These are phyloP conservation scores for Carassius auratus DNA, from an alignment of 2,113 vertebrate species.

Conservation along the genomic window DNA sequence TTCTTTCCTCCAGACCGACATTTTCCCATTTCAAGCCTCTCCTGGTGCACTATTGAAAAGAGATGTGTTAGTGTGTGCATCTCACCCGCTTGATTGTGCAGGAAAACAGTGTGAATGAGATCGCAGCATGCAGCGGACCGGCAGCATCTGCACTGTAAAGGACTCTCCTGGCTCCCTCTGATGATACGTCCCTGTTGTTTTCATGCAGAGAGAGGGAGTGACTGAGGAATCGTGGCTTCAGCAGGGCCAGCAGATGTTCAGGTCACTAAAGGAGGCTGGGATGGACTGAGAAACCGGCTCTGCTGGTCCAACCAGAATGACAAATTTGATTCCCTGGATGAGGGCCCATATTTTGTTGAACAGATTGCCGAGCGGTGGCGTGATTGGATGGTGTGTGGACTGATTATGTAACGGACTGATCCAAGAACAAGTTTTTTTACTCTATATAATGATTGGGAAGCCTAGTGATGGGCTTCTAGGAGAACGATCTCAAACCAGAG, in stretches of 20 bases:
- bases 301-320: slow-evolving; percentile 33
- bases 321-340: slow-evolving; percentile 25
- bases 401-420: background rate
- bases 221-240: slow-evolving; percentile 69
- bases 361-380: slow-evolving; percentile 23
- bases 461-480: background rate
- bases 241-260: slow-evolving; percentile 80
- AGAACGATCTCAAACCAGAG: background rate
- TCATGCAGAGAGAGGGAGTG: slow-evolving; percentile 67
- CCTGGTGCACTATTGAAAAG: slow-evolving; percentile 40
- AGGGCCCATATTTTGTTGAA: slow-evolving; percentile 36
- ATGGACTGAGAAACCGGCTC: slow-evolving; percentile 37
- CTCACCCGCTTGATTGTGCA: slow-evolving; percentile 44
- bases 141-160: slow-evolving; percentile 63
- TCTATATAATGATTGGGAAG: background rate
- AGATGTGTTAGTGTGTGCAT: slow-evolving; percentile 14
- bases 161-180: slow-evolving; percentile 61
- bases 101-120: slow-evolving; percentile 50
- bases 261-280: slow-evolving; percentile 74
- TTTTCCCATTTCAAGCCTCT: slow-evolving; percentile 20
- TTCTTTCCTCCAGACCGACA: slow-evolving; percentile 13
- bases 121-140: slow-evolving; percentile 56
- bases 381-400: background rate
- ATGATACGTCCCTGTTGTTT: slow-evolving; percentile 73
- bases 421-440: slow-evolving; percentile 31